These are phyloP conservation scores for Atrichornis clamosus DNA, from an alignment of 2,113 vertebrate species.

Conservation along the genomic window DNA sequence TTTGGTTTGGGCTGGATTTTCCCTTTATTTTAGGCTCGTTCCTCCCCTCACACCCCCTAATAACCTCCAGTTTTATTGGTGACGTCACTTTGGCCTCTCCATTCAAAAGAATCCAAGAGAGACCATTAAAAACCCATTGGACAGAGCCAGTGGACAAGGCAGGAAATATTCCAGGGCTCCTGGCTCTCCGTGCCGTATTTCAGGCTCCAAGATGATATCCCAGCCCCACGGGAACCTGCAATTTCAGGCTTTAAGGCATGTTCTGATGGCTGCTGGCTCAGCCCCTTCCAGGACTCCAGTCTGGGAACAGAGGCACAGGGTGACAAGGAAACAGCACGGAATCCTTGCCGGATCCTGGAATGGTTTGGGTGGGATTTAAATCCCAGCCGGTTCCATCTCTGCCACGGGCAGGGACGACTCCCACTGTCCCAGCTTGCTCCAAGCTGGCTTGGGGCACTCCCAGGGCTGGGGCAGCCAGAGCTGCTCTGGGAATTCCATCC, in stretches of 20 bases:
- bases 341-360: not conserved
- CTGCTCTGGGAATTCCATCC: not conserved
- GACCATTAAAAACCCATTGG: not conserved
- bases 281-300: not conserved
- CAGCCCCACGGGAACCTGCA: not conserved
- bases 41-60: not conserved
- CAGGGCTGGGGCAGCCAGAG: not conserved
- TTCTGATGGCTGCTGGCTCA: slow-evolving; percentile 5
- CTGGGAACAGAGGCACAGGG: not conserved
- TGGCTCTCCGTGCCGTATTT: not conserved
- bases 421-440: rapidly evolving
- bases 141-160: not conserved
- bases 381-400: not conserved
- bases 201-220: not conserved
- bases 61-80: not conserved
- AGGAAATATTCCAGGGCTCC: not conserved
- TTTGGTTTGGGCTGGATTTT: not conserved
- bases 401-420: not conserved
- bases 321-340: not conserved
- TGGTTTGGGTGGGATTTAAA: not conserved
- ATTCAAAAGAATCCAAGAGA: not conserved
- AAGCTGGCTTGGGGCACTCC: not conserved
- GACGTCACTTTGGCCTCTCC: not conserved
- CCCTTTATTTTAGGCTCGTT: not conserved
- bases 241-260: not conserved